Conservation (phyloP, 2,797 vertebrate species). For the Microctenopoma steveboyesi region DNA sequence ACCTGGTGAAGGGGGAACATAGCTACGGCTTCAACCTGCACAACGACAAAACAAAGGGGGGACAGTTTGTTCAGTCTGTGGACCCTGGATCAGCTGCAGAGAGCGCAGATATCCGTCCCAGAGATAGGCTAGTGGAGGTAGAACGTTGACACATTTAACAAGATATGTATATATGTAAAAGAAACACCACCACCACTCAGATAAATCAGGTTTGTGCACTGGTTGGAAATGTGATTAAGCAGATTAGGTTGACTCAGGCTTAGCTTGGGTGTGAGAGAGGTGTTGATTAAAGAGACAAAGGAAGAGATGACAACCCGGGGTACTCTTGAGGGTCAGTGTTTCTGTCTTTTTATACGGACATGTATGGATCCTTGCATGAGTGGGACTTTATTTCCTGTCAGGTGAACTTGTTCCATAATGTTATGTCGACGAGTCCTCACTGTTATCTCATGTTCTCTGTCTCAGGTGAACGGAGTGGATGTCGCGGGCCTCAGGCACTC, state of each 20-base stretch:
- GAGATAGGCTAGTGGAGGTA: slow-evolving; percentile 93
- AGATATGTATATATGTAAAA: too few species aligned
- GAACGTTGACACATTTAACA: neutral
- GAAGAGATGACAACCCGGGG: too few species aligned
- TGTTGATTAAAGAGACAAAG: too few species aligned
- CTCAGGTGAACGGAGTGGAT: slow-evolving; percentile 91
- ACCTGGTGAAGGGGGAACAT: slow-evolving; percentile 84
- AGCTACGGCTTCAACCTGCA: slow-evolving; percentile 97
- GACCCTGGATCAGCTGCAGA: slow-evolving; percentile 88
- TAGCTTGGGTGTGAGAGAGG: too few species aligned
- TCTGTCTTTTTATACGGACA: too few species aligned
- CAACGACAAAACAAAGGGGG: slow-evolving; percentile 87
- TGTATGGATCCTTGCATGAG: too few species aligned
- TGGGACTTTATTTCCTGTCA: too few species aligned
- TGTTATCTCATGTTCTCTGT: neutral
- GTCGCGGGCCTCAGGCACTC: slow-evolving; percentile 89
- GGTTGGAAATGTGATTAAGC: slow-evolving; percentile 10
- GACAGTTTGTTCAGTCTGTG: slow-evolving; percentile 93
- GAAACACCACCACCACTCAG: neutral
- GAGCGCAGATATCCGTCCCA: slow-evolving; percentile 85
- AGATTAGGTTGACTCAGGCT: too few species aligned
- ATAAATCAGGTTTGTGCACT: slow-evolving; percentile 27
- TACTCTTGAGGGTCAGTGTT: too few species aligned
- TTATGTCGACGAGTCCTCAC: too few species aligned
- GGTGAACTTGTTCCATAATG: too few species aligned